phyloP scores from a whole-genome alignment of 92 coral and sea anemone species.

The Scolanthus callimorphus region DNA sequence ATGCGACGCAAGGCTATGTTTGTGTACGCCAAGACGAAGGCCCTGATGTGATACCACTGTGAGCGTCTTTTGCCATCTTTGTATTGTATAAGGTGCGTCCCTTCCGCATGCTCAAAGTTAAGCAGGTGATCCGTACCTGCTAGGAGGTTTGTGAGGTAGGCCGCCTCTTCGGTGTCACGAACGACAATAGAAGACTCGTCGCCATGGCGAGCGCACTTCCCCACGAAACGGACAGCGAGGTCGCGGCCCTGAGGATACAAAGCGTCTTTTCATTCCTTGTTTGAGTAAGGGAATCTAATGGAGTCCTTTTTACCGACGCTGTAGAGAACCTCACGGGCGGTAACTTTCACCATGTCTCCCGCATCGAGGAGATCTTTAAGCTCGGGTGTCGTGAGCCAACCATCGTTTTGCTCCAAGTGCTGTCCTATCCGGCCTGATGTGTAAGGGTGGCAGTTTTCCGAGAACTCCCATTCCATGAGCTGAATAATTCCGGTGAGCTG shows the following conservation, averaged over 20 bases:
- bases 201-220: slow-evolving; percentile 20
- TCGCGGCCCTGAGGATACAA: too few species aligned
- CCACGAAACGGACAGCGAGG: too few species aligned
- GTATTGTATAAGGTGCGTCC: slow-evolving; percentile 12
- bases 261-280: too few species aligned
- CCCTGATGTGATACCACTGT: too few species aligned
- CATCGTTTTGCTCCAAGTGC: slow-evolving; percentile 18
- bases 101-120: slow-evolving; percentile 22
- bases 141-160: slow-evolving; percentile 1
- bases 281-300: slow-evolving; percentile 19
- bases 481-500: slow-evolving; percentile 16
- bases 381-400: slow-evolving; percentile 36
- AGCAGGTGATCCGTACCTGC: slow-evolving; percentile 7
- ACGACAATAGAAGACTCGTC: slow-evolving; percentile 20
- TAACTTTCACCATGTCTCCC: slow-evolving; percentile 15
- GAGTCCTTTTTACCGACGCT: slow-evolving; percentile 4
- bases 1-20: too few species aligned
- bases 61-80: too few species aligned
- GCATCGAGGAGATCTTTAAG: not conserved
- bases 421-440: slow-evolving; percentile 19
- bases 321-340: slow-evolving; percentile 16
- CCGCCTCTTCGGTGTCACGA: slow-evolving; percentile 16
- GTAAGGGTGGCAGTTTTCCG: slow-evolving; percentile 8
- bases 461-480: slow-evolving; percentile 36
- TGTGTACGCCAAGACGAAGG: too few species aligned